phyloP scores from a whole-genome alignment of 2,888 invertebrate genomes.

The Synanthedon andrenaeformis region DNA sequence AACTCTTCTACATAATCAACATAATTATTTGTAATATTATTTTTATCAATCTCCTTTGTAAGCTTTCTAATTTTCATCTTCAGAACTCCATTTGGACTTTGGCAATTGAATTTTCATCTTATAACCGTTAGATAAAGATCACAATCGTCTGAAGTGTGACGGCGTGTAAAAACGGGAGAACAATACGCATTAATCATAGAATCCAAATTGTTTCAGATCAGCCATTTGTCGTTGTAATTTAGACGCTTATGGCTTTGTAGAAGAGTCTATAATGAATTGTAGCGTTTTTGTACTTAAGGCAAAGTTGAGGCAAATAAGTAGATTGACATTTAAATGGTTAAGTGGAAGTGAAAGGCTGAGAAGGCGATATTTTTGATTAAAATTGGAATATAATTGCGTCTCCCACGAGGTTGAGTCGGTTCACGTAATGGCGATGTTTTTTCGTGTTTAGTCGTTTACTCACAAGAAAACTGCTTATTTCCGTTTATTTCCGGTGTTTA shows the following conservation, averaged over 20 bases:
- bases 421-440: constrained; percentile 40
- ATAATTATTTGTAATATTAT: constrained; percentile 43
- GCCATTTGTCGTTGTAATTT: constrained; percentile 12
- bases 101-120: constrained; percentile 18
- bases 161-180: constrained; percentile 21
- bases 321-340: constrained; percentile 70
- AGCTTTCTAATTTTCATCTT: constrained; percentile 42
- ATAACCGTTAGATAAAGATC: constrained; percentile 12
- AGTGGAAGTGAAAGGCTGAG: constrained; percentile 67
- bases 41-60: constrained; percentile 46
- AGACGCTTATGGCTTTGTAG: constrained; percentile 10
- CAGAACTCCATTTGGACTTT: constrained; percentile 12
- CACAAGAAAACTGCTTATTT: constrained; percentile 44
- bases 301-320: constrained; percentile 32
- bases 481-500: constrained; percentile 23
- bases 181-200: constrained; percentile 63
- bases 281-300: constrained; percentile 28
- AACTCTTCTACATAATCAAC: constrained; percentile 22
- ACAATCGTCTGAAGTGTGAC: constrained; percentile 21
- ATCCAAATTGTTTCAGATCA: constrained; percentile 58
- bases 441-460: constrained; percentile 46
- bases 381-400: constrained; percentile 70
- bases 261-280: constrained; percentile 20
- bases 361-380: constrained; percentile 68
- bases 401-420: constrained; percentile 54